Evolutionary conservation across 2,797 vertebrate genomes (phyloP).

Genomic region (Myotis myotis): DNA sequence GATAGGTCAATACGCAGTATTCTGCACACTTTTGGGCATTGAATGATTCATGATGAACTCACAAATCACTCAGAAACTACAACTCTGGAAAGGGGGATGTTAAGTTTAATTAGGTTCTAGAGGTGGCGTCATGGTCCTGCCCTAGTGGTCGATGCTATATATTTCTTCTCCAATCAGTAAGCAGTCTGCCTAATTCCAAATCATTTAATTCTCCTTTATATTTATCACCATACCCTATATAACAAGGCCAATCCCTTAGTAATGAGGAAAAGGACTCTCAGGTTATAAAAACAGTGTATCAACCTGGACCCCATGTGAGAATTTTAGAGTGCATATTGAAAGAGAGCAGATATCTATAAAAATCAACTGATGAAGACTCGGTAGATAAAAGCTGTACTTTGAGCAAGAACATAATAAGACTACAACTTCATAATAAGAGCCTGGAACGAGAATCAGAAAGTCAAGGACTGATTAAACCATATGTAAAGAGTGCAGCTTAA

Average conservation of each 20-base stretch:
- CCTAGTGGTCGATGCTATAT: neutral
- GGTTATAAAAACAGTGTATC: neutral
- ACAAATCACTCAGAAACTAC: neutral
- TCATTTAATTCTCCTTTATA: neutral
- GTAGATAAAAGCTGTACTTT: neutral
- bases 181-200: neutral
- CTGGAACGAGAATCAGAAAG: neutral
- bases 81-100: neutral
- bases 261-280: neutral
- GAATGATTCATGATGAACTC: neutral
- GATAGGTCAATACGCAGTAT: neutral
- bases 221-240: neutral
- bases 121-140: neutral
- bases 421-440: neutral
- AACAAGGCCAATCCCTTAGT: neutral
- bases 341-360: neutral
- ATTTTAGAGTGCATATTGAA: neutral
- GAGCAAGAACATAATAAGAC: neutral
- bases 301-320: neutral
- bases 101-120: neutral
- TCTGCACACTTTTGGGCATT: neutral
- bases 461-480: neutral
- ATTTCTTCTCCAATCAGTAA: neutral
- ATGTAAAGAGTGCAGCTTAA: neutral
- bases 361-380: neutral